phyloP scores from a whole-genome alignment of 2,797 vertebrate genomes.

The Triplophysa yarkandensis region DNA sequence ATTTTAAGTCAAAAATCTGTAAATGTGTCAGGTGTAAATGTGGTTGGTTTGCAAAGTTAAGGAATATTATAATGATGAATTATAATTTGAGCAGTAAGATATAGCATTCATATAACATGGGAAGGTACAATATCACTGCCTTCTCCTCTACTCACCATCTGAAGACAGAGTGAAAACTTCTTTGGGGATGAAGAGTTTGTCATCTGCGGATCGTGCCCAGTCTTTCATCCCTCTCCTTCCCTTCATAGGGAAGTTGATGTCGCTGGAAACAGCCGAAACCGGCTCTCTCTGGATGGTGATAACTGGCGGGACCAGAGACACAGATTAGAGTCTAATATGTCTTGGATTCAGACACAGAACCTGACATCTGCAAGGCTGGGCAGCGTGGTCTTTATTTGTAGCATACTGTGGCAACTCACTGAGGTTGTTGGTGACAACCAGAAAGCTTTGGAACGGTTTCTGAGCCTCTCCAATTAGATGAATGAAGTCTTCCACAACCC shows the following conservation, averaged over 20 bases:
- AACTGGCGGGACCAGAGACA: slow-evolving; percentile 72
- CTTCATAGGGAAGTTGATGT: slow-evolving; percentile 98
- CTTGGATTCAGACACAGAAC: slow-evolving; percentile 11
- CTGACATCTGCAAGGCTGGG: not conserved
- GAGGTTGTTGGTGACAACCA: slow-evolving; percentile 95
- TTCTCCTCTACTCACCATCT: slow-evolving; percentile 73
- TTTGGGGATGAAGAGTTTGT: slow-evolving; percentile 97
- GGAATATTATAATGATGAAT: no score
- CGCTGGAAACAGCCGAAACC: slow-evolving; percentile 92
- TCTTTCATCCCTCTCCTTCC: slow-evolving; percentile 97
- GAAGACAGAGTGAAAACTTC: slow-evolving; percentile 89
- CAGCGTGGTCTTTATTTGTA: slow-evolving; percentile 12
- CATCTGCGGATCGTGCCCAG: slow-evolving; percentile 94
- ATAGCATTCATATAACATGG: not conserved
- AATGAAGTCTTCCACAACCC: slow-evolving; percentile 96
- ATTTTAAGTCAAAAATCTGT: no score
- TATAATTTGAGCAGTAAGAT: no score
- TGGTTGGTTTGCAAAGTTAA: no score
- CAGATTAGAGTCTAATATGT: not conserved
- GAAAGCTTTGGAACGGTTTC: slow-evolving; percentile 96
- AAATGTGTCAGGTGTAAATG: no score
- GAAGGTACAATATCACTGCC: not conserved
- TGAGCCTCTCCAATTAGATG: slow-evolving; percentile 93
- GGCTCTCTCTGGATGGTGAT: slow-evolving; percentile 96
- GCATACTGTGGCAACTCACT: slow-evolving; percentile 75